phyloP scores from a whole-genome alignment of 2,113 vertebrate genomes.

The Gobio gobio region DNA sequence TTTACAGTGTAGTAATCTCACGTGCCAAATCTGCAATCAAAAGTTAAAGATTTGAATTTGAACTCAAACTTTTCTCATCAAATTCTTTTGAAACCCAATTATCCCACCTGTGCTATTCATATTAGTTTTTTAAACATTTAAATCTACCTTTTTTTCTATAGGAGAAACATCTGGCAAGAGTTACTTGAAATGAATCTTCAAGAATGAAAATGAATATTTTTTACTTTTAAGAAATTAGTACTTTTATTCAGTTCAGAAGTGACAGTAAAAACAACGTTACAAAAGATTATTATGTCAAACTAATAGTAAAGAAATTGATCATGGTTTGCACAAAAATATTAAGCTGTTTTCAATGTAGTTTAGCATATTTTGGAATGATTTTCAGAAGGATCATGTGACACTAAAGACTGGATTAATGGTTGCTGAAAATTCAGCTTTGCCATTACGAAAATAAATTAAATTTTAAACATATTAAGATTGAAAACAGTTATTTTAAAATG shows the following conservation, averaged over 20 bases:
- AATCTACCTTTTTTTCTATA: not conserved
- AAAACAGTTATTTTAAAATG: not conserved
- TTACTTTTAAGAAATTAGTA: not conserved
- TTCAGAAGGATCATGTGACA: not conserved
- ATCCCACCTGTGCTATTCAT: not conserved
- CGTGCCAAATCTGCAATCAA: not conserved
- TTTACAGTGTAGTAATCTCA: too few species aligned
- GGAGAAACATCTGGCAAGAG: not conserved
- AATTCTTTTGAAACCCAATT: not conserved
- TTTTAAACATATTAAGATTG: not conserved
- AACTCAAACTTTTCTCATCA: too few species aligned
- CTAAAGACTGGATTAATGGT: not conserved
- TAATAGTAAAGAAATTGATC: too few species aligned
- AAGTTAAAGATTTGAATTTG: not conserved
- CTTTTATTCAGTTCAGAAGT: not conserved
- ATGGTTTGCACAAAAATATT: not conserved
- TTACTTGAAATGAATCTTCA: not conserved
- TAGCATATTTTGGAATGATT: not conserved
- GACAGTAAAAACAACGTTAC: too few species aligned
- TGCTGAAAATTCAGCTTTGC: not conserved
- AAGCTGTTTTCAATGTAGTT: not conserved
- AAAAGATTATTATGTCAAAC: too few species aligned
- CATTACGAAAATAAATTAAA: not conserved
- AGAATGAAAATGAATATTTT: too few species aligned
- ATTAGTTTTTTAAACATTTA: not conserved